These are phyloP conservation scores for Metopolophium dirhodum DNA, from an alignment of 1,140 invertebrate genomes.

Conservation along the genomic window DNA sequence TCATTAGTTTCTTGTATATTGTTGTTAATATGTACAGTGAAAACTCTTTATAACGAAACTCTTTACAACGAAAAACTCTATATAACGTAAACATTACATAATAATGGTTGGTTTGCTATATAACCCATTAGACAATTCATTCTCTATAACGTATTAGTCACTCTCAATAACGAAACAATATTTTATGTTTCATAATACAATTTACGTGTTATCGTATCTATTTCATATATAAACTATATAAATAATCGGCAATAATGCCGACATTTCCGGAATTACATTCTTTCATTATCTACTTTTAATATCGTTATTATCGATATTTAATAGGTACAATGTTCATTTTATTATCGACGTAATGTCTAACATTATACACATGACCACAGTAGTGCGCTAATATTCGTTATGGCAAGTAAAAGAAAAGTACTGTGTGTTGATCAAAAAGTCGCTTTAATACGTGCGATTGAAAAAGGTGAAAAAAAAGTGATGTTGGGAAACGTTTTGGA, in stretches of 20 bases:
- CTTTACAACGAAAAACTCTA: no score
- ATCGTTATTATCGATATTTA: no score
- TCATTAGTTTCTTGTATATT: no score
- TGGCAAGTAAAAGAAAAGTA: slow-evolving; percentile 21
- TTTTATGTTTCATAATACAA: slow-evolving; percentile 19
- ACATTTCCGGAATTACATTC: not conserved
- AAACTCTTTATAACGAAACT: no score
- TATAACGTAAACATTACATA: no score
- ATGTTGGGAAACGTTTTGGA: slow-evolving; percentile 71
- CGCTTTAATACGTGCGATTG: slow-evolving; percentile 68
- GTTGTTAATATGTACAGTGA: no score
- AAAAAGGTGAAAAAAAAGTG: slow-evolving; percentile 79
- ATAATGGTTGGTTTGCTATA: no score
- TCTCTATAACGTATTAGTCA: not conserved
- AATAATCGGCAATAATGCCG: slow-evolving; percentile 4
- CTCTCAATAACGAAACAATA: not conserved
- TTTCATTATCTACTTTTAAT: not conserved
- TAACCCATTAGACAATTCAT: not conserved
- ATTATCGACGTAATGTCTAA: no score
- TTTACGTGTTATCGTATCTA: slow-evolving; percentile 9
- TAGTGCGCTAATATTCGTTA: slow-evolving; percentile 17
- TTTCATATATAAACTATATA: not conserved
- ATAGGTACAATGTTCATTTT: no score
- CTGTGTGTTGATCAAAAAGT: slow-evolving; percentile 24
- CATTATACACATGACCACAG: not conserved